phyloP scores from a whole-genome alignment of 2,888 invertebrate species.

The Baccha elongata region DNA sequence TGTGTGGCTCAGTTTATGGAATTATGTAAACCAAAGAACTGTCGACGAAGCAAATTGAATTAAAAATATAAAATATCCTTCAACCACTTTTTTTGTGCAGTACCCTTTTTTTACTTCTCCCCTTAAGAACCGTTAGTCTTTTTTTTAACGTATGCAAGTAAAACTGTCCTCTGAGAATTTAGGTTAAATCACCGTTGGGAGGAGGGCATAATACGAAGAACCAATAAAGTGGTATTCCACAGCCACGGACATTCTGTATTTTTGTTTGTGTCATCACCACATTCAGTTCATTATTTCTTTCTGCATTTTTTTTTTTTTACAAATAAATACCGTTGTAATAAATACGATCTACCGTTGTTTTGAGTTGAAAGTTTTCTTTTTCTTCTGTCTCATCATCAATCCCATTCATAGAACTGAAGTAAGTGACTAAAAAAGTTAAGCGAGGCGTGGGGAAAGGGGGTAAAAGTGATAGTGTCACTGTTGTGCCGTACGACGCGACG shows the following conservation, averaged over 20 bases:
- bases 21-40: constrained; percentile 53
- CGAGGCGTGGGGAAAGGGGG: background rate
- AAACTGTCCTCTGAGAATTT: constrained; percentile 55
- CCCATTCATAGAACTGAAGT: constrained; percentile 21
- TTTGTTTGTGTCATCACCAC: constrained; percentile 36
- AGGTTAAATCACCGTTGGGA: constrained; percentile 68
- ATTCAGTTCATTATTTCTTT: constrained; percentile 3
- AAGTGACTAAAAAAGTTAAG: constrained; percentile 11
- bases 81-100: constrained; percentile 47
- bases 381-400: constrained; percentile 3
- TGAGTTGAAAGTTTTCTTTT: constrained; percentile 28
- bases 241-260: constrained; percentile 43
- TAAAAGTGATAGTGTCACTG: background rate
- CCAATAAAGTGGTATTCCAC: constrained; percentile 2
- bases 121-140: background rate
- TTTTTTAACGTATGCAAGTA: background rate
- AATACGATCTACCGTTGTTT: constrained; percentile 48
- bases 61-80: constrained; percentile 64
- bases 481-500: constrained; percentile 5
- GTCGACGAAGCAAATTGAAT: constrained; percentile 59
- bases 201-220: constrained; percentile 20
- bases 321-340: constrained; percentile 52
- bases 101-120: constrained; percentile 3
- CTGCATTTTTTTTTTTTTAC: constrained; percentile 16
- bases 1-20: constrained; percentile 1